These are phyloP conservation scores for Zygothrica quintamaculata DNA, from an alignment of 2,888 invertebrate species.

Conservation along the genomic window DNA sequence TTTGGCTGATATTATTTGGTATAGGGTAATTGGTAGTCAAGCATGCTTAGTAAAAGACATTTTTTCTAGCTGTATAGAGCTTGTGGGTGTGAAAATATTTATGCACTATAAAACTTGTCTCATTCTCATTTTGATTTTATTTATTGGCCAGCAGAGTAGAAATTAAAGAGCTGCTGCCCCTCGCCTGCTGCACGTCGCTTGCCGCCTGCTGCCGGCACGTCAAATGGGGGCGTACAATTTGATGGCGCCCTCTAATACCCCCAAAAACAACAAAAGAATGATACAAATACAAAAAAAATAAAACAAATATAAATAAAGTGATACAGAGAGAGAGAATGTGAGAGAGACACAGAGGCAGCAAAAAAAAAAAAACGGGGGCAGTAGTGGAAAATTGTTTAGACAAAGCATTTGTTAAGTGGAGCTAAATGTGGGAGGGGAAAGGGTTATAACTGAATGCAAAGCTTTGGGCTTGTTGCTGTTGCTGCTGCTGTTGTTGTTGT, in stretches of 20 bases:
- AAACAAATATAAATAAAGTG: too few relatives aligned
- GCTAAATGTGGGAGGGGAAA: background rate
- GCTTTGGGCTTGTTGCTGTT: slow-evolving; percentile 17
- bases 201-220: slow-evolving; percentile 24
- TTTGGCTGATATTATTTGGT: too few relatives aligned
- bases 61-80: background rate
- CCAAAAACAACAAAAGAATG: background rate
- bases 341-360: too few relatives aligned
- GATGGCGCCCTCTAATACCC: background rate
- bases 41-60: background rate
- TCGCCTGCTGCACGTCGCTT: too few relatives aligned
- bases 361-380: slow-evolving; percentile 27
- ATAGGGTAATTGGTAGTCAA: background rate
- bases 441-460: slow-evolving; percentile 19
- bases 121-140: slow-evolving; percentile 66
- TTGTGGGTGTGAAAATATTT: slow-evolving; percentile 59
- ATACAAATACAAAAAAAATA: too few relatives aligned
- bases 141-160: slow-evolving; percentile 55
- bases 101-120: slow-evolving; percentile 55
- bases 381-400: slow-evolving; percentile 16
- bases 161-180: slow-evolving; percentile 37
- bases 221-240: slow-evolving; percentile 38
- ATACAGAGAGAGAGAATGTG: too few relatives aligned
- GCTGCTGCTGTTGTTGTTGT: slow-evolving; percentile 11
- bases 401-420: background rate